A percentile compares a stretch with the other conserved stretches of the same genome.
Evolutionary conservation across 1,140 invertebrate genomes (phyloP).

Genomic region (Macrobrachium rosenbergii): DNA sequence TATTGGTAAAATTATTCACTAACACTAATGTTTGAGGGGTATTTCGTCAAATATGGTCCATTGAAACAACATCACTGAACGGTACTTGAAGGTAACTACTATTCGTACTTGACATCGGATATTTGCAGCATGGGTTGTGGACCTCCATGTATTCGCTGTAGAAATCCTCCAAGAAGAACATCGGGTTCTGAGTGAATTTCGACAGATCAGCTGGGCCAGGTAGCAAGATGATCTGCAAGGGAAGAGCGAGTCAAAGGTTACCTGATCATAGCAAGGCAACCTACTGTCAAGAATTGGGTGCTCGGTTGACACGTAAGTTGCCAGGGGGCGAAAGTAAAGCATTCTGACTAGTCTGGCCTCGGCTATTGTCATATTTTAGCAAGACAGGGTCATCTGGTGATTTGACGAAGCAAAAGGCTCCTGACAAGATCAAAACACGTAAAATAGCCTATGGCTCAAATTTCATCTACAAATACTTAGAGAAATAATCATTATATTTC

Average conservation of each 20-base stretch:
- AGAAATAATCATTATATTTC: no score
- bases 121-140: constrained; percentile 59
- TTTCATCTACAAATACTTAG: no score
- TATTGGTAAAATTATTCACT: no score
- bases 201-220: constrained; percentile 55
- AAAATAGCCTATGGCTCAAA: no score
- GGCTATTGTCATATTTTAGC: no score
- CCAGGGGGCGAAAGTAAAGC: no score
- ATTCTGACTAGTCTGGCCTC: no score
- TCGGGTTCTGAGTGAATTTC: constrained; percentile 61
- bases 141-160: constrained; percentile 22
- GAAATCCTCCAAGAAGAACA: constrained; percentile 65
- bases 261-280: neutral
- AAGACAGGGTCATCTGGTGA: no score
- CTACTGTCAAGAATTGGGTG: neutral
- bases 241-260: neutral
- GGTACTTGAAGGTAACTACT: no score
- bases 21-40: no score
- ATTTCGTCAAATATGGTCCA: neutral
- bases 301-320: neutral
- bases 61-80: neutral
- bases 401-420: no score
- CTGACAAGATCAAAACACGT: no score
- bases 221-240: constrained; percentile 48
- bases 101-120: constrained; percentile 58